Base-by-base conservation (phyloP, 2,888 invertebrate species). In the Vannuccia rotundouncinata region DNA sequence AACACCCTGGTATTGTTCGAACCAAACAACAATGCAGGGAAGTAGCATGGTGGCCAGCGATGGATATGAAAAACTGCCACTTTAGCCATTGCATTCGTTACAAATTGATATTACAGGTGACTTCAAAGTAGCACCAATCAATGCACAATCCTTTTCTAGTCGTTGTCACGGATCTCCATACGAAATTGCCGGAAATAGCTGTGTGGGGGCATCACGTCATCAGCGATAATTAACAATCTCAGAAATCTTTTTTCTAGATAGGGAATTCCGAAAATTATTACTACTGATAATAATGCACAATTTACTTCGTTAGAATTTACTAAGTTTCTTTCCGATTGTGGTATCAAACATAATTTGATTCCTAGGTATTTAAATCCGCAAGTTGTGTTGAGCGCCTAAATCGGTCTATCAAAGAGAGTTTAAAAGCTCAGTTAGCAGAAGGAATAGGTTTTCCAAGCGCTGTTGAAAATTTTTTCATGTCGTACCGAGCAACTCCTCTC, bases 1-100 rank as follows among this genome's bases (percentile, higher is more conserved):
- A 30, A 28, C 78, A 77, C 74, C 78, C 74, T n/a, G 78, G 78
- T 31, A 30, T 77, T 22, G 74, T 31, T 28, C 28, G 78, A 74
- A 77, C 74, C 22, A 77, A 77, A 59, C 31, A 74, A 74, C 22
- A 74, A 31, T 66, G 31, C n/a, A 28, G 78, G 74, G 74, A 77
- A 22, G 1, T 28, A 27, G 31, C n/a, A 31, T 77, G 78, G 74
- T 77, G 78, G 78, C 78, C 78, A 10, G 59, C 27, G 5, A 77
- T 77, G 25, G 78, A 77, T 28, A 31, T 22, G 27, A 22, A 66
- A 22, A 74, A 45, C 13, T 28, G 77, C 77, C 77, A 29, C 31
- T 59, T 1, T 31, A 59, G 25, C 77, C 77, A 77, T 77, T 17
- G 77, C 45, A 77, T 31, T 22, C 31, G 31, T 59, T 77, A 45